These are phyloP conservation scores for Gila orcuttii DNA, from an alignment of 2,113 vertebrate genomes.

Conservation along the genomic window DNA sequence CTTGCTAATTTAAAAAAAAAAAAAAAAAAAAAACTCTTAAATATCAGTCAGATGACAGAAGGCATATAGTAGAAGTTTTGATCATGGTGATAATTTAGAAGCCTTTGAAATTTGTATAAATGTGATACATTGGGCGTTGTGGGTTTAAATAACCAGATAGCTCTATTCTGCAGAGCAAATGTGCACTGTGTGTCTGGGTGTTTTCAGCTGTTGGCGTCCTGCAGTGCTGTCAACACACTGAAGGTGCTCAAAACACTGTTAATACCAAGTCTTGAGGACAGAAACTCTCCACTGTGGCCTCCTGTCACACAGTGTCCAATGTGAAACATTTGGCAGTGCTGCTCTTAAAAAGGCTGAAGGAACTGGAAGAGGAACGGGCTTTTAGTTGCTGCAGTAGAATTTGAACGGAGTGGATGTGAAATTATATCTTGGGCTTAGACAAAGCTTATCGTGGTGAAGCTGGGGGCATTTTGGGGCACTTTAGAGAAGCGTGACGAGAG, in stretches of 20 bases:
- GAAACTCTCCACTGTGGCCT: slow-evolving; percentile 43
- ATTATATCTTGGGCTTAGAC: slow-evolving; percentile 24
- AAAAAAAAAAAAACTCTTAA: too few species aligned
- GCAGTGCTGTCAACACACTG: slow-evolving; percentile 56
- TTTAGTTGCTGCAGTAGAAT: background rate
- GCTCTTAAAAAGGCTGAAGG: slow-evolving; percentile 25
- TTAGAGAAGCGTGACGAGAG: background rate
- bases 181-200: slow-evolving; percentile 8
- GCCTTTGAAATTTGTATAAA: background rate
- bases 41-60: background rate
- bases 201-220: slow-evolving; percentile 37
- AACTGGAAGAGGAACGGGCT: background rate
- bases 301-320: slow-evolving; percentile 40
- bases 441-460: background rate
- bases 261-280: slow-evolving; percentile 38
- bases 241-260: slow-evolving; percentile 52
- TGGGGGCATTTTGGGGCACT: slow-evolving; percentile 15
- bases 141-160: background rate
- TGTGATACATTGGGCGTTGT: background rate
- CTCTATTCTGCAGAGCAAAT: slow-evolving; percentile 9
- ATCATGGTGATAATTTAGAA: background rate
- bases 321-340: slow-evolving; percentile 43
- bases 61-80: background rate
- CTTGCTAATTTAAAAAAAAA: too few species aligned
- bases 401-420: background rate